These are phyloP conservation scores for Heptranchias perlo DNA, from an alignment of 2,113 vertebrate genomes.

Conservation along the genomic window DNA sequence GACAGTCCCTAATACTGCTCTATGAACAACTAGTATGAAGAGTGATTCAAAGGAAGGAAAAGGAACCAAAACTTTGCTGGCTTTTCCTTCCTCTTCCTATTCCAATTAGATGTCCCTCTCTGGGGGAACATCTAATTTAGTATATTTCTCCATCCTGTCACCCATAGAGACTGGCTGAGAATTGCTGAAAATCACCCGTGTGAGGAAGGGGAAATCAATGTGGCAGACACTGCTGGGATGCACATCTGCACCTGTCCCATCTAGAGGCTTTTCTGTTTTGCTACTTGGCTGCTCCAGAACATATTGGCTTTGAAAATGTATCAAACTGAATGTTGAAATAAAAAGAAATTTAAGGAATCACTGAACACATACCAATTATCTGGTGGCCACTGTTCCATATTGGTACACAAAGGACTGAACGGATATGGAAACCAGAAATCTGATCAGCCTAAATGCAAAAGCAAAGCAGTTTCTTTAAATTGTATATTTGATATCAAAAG, in stretches of 20 bases:
- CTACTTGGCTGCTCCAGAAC: neutral
- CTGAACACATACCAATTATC: conserved; percentile 86
- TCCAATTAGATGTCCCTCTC: neutral
- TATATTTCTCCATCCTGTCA: neutral
- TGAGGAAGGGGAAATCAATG: neutral
- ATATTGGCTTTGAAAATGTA: neutral
- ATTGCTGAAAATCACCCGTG: neutral
- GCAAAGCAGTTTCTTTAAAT: neutral
- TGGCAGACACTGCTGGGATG: neutral
- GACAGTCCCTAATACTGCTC: neutral
- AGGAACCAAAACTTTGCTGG: neutral
- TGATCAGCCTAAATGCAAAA: conserved; percentile 76
- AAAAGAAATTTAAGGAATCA: neutral
- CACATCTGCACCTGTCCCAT: neutral
- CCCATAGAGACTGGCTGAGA: neutral
- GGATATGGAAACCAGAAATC: conserved; percentile 94
- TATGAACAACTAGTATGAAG: neutral
- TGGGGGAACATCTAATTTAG: too few species aligned
- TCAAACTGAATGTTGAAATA: neutral
- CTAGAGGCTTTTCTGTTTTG: neutral
- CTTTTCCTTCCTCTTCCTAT: neutral
- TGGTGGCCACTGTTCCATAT: conserved; percentile 99
- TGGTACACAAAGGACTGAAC: conserved; percentile 93
- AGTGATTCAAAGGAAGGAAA: neutral
- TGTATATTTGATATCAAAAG: neutral